A percentile compares a stretch with the other conserved stretches of the same genome.
Evolutionary conservation across 37 sponge, comb jelly and placozoan species (phyloP).

Genomic region (Mnemiopsis leidyi): DNA sequence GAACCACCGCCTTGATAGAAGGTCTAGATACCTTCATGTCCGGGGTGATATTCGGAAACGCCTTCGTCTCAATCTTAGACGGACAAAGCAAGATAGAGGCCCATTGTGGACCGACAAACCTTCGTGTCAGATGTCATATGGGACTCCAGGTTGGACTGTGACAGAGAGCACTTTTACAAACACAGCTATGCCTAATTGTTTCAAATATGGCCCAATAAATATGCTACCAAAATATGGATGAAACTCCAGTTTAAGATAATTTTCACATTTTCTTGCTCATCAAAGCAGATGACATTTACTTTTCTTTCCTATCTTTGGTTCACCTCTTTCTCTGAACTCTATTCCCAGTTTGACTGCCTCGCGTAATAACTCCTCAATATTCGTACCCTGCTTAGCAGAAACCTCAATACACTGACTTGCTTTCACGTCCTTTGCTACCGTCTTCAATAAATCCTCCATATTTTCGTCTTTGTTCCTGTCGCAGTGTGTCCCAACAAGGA

Average conservation of each 20-base stretch:
- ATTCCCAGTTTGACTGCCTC: neutral
- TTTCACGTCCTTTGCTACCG: neutral
- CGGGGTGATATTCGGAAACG: conserved; percentile 42
- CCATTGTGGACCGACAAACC: conserved; percentile 46
- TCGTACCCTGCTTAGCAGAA: neutral
- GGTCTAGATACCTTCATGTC: neutral
- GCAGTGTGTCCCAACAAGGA: neutral
- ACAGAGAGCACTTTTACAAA: too few relatives aligned
- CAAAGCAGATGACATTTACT: too few relatives aligned
- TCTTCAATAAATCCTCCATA: neutral
- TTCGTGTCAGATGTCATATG: conserved; percentile 18
- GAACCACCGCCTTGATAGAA: neutral
- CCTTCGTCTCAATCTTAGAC: conserved; percentile 11
- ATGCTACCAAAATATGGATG: too few relatives aligned
- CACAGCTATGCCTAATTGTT: neutral
- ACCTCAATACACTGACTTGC: neutral
- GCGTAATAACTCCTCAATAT: neutral
- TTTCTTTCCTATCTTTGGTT: neutral
- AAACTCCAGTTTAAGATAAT: too few relatives aligned
- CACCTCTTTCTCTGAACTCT: neutral
- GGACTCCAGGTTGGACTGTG: conserved; percentile 21
- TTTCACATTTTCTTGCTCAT: too few relatives aligned
- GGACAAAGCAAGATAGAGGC: neutral
- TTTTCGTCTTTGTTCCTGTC: neutral
- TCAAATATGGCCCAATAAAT: too few relatives aligned